Base-by-base conservation (phyloP, 2,888 invertebrate genomes). In the Orchesellides sinensis region DNA sequence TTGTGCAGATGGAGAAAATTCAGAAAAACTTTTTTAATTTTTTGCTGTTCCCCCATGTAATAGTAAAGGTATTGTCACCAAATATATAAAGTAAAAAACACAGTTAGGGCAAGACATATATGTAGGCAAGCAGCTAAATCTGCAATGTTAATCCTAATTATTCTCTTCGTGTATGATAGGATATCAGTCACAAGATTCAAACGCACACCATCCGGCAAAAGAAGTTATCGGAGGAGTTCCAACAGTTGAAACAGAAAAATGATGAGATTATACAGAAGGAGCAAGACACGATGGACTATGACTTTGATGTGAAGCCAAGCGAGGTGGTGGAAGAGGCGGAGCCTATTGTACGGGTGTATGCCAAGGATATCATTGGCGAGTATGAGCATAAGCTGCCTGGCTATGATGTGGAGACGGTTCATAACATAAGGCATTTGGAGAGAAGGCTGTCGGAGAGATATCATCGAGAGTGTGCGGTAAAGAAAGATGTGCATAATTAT, bases 21-120 rank as follows among this genome's bases (percentile, higher is more conserved):
- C 91, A 92, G 89, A 91, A 92, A 5, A 92, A 93, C 87, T 95
- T 95, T 87, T 92, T 95, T 19, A 91, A 93, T 80, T 92, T 93
- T 8, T 90, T 95, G 40, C 93, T 94, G 77, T 92, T 93, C 25
- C 93, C 92, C 88, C 93, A 94, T 0, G 92, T 94, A 66, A 91
- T 91, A 17, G 90, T 95, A 0, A 90, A 89, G n/a, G n/a, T n/a
- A n/a, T n/a, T n/a, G n/a, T n/a, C n/a, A n/a, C n/a, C n/a, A n/a
- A n/a, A n/a, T n/a, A n/a, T n/a, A n/a, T n/a, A n/a, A n/a, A n/a
- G n/a, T n/a, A n/a, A n/a, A n/a, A n/a, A n/a, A n/a, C n/a, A n/a
- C n/a, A n/a, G n/a, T n/a, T n/a, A n/a, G n/a, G n/a, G n/a, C n/a
- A n/a, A n/a, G n/a, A n/a, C n/a, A n/a, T n/a, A n/a, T n/a, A n/a